Base-by-base conservation (phyloP, 1,140 invertebrate genomes). In the Gerris buenoi region DNA sequence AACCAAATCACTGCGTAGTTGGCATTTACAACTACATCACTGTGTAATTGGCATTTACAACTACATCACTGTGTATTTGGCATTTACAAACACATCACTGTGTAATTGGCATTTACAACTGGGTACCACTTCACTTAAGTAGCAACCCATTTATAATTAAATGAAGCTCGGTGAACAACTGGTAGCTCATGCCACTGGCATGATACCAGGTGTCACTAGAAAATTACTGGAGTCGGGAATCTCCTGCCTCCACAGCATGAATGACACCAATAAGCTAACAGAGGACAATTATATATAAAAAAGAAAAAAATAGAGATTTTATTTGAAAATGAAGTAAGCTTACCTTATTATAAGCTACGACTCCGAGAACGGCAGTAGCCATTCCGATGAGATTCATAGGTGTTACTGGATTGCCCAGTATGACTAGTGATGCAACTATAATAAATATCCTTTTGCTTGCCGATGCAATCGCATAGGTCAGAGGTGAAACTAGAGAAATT, bases 361-460 rank as follows among this genome's bases (percentile, higher is more conserved):
- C 95, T 28, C 95, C 95, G 65, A 89, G 79, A 68, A 95, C 88
- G 2, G 96, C 94, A 67, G 96, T 73, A 28, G 87, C 78, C 94
- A 97, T 98, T 56, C 95, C 95, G 62, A 90, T 81, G 69, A 96
- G 76, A 79, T 98, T 98, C 33, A 87, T 77, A 64, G 83, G 79
- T 2, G 93, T 93, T 1, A 97, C 93, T 1, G 95, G 95, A 80
- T 98, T 98, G 27, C 89, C 86, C 67, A 98, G 79, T 69, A 95
- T 82, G 57, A 97, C 77, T 66, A 98, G 80, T 3, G 93, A 97
- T 25, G 92, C 86, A 25, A 83, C 86, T 72, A 98, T 97, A 23
- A 98, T 90, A 68, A 91, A 91, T 69, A 97, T 92, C 71, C 95
- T 81, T 78, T 98, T 98, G n/a, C 92, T 92, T 15, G 93, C 91